phyloP scores from a whole-genome alignment of 2,113 vertebrate genomes.

The Lanius collurio region DNA sequence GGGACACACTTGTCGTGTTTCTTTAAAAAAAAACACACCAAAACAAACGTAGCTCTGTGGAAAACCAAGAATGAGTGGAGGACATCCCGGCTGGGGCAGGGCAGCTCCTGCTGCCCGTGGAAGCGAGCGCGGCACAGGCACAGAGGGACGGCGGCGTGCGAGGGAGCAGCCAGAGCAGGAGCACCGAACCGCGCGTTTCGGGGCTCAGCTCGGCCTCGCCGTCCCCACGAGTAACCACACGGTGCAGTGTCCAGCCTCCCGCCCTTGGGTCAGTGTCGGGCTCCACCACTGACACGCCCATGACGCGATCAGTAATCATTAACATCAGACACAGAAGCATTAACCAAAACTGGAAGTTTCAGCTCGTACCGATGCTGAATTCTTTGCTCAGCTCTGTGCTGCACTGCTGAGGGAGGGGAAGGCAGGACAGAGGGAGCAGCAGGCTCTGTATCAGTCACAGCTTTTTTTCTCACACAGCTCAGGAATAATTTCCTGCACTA shows the following conservation, averaged over 20 bases:
- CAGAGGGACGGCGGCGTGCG: no score
- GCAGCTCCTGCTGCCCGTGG: accelerated
- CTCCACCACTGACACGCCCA: accelerated
- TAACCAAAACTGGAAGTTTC: not conserved
- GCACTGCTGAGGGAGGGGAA: not conserved
- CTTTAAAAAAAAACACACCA: no score
- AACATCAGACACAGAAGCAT: accelerated
- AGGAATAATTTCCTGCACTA: constrained; percentile 6
- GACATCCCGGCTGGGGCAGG: not conserved
- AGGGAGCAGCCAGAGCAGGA: not conserved
- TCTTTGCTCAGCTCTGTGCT: not conserved
- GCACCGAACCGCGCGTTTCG: accelerated
- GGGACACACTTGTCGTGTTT: accelerated
- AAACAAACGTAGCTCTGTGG: accelerated
- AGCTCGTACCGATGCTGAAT: not conserved
- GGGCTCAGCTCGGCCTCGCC: not conserved
- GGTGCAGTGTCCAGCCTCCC: accelerated
- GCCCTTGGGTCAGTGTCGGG: accelerated
- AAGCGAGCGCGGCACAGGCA: accelerated
- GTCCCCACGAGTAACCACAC: accelerated
- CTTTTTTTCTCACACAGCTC: not conserved
- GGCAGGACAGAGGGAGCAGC: not conserved
- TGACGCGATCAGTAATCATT: accelerated
- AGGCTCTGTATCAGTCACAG: not conserved
- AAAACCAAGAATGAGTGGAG: accelerated